Conservation (phyloP, 2,113 vertebrate genomes). For the Lepus americanus region DNA sequence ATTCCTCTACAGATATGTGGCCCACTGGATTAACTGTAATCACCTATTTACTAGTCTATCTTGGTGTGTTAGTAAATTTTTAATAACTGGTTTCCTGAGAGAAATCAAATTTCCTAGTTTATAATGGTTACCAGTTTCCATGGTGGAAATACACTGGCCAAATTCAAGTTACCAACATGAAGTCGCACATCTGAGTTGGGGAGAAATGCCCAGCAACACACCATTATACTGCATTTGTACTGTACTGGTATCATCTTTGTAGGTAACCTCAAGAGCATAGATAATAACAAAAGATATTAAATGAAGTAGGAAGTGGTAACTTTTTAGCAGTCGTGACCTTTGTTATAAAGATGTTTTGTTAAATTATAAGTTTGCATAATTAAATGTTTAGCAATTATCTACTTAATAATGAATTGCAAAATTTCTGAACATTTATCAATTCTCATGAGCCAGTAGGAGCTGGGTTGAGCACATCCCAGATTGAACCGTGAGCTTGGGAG, state of each 20-base stretch:
- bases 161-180: not conserved
- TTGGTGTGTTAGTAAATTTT: not conserved
- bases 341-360: constrained; percentile 49
- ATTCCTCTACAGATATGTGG: not conserved
- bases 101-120: not conserved
- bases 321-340: constrained; percentile 6
- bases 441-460: not conserved
- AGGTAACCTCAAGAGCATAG: not conserved
- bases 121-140: not conserved
- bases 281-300: not conserved
- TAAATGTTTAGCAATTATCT: not conserved
- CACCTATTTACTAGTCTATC: constrained; percentile 19
- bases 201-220: not conserved
- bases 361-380: not conserved
- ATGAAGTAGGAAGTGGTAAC: not conserved
- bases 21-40: not conserved
- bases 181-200: not conserved
- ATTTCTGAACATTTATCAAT: not conserved
- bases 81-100: constrained; percentile 43
- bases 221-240: not conserved
- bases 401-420: not conserved
- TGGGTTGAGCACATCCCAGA: not conserved
- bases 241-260: not conserved
- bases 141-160: not conserved
- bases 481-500: not conserved